These are phyloP conservation scores for Paramormyrops kingsleyae DNA, from an alignment of 2,113 vertebrate genomes.

Conservation along the genomic window DNA sequence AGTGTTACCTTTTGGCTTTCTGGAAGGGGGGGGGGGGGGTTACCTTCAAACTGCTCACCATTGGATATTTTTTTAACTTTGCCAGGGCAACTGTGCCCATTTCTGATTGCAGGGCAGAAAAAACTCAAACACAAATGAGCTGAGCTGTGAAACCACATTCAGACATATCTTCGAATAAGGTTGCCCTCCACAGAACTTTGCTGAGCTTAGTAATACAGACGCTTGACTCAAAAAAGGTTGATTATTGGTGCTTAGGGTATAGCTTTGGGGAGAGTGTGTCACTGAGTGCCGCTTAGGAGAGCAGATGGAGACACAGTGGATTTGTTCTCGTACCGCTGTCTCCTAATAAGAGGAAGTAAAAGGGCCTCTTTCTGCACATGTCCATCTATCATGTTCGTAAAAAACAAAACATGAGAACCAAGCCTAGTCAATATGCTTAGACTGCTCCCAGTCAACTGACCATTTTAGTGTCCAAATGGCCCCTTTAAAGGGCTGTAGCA, in stretches of 20 bases:
- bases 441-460: not conserved
- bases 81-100: not conserved
- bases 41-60: not conserved
- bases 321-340: not conserved
- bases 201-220: not conserved
- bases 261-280: not conserved
- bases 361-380: not conserved
- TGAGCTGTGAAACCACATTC: not conserved
- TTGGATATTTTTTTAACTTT: not conserved
- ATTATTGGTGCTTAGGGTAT: not conserved
- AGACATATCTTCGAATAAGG: not conserved
- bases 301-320: not conserved
- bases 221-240: not conserved
- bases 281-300: not conserved
- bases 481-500: not conserved
- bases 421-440: not conserved
- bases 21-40: not conserved
- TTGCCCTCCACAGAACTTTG: not conserved
- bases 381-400: not conserved
- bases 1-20: not conserved
- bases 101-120: not conserved
- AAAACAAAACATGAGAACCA: not conserved
- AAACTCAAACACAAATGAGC: not conserved
- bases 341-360: not conserved
- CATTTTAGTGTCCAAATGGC: not conserved